These are phyloP conservation scores for Stylophora pistillata DNA, from an alignment of 64 coral and sea anemone species.

Conservation along the genomic window DNA sequence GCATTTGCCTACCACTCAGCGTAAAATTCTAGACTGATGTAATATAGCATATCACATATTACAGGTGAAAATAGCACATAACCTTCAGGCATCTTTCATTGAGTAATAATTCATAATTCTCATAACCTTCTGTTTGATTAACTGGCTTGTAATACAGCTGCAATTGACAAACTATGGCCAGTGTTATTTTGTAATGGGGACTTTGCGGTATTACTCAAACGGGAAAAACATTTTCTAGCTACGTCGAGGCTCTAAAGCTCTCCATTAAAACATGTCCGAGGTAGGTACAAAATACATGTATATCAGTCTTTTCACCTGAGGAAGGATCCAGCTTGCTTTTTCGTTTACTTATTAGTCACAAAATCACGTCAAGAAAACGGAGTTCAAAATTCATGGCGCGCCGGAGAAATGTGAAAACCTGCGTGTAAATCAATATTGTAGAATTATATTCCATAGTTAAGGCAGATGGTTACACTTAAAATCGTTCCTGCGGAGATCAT, in stretches of 20 bases:
- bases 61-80: background rate
- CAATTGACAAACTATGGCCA: background rate
- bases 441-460: background rate
- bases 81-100: background rate
- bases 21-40: too few species aligned
- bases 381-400: background rate
- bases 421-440: background rate
- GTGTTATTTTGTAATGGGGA: conserved; percentile 6
- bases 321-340: background rate
- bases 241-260: background rate
- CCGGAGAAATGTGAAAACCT: conserved; percentile 22
- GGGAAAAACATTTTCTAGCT: background rate
- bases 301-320: too few species aligned
- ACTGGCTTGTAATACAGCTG: background rate
- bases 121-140: conserved; percentile 9
- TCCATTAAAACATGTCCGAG: background rate
- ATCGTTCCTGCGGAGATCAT: background rate
- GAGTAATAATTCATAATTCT: conserved; percentile 2
- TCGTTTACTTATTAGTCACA: background rate
- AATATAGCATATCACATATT: background rate
- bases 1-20: too few species aligned
- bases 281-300: conserved; percentile 8
- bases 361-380: background rate
- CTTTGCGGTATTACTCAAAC: background rate
- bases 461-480: background rate